Evolutionary conservation across 2,888 invertebrate species (phyloP).

Genomic region (Hipparchia semele): DNA sequence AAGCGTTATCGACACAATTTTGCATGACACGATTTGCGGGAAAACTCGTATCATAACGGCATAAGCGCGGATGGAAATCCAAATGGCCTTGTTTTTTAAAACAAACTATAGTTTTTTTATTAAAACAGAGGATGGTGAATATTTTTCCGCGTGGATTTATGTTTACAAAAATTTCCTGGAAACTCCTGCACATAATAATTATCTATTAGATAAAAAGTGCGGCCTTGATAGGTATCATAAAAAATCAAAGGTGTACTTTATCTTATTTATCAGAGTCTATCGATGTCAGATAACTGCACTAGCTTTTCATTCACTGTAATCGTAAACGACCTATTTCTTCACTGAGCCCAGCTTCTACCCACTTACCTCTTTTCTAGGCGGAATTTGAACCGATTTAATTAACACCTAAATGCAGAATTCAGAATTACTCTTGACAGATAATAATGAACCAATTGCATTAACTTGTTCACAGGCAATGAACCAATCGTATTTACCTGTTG

Average conservation of each 20-base stretch:
- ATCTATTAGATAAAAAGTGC: no score
- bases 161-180: no score
- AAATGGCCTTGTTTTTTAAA: neutral
- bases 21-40: neutral
- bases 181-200: no score
- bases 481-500: no score
- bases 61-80: neutral
- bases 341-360: neutral
- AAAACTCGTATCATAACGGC: neutral
- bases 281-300: neutral
- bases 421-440: no score
- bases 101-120: no score
- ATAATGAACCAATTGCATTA: neutral
- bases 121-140: no score
- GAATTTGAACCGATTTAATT: no score
- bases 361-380: slow-evolving; percentile 1
- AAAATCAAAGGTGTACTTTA: no score
- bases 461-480: neutral
- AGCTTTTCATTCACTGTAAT: neutral
- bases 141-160: no score
- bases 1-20: neutral
- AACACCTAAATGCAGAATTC: no score
- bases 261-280: neutral
- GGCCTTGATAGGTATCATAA: no score
- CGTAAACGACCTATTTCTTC: slow-evolving; percentile 8